Conservation (phyloP, 2,888 invertebrate species). For the Zaprionus obscuricornis region DNA sequence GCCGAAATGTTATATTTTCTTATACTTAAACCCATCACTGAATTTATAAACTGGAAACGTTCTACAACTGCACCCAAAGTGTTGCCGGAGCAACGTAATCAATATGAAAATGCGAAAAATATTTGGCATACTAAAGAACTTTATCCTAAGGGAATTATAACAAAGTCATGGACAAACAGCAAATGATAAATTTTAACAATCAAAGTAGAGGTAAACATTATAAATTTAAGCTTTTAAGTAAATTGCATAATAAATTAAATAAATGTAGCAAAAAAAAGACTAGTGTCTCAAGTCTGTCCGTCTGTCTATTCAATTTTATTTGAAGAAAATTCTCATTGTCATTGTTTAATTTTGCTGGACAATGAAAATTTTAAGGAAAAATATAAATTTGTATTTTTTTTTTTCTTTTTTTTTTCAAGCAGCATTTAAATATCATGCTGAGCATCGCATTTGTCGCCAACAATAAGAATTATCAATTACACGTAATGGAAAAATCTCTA, state of each 20-base stretch:
- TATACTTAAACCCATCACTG: conserved; percentile 84
- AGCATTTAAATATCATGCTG: conserved; percentile 17
- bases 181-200: not conserved
- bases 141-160: conserved; percentile 52
- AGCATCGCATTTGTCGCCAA: no score
- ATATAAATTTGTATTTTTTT: no score
- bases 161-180: not conserved
- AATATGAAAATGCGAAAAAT: not conserved
- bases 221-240: conserved; percentile 13
- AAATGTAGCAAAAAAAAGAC: not conserved
- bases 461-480: not conserved
- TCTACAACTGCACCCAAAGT: not conserved
- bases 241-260: conserved; percentile 7
- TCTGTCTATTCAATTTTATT: no score
- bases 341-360: no score
- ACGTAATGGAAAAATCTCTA: conserved; percentile 4
- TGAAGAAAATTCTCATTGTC: no score
- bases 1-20: conserved; percentile 90
- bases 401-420: no score
- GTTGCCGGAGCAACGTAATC: no score
- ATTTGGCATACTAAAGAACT: conserved; percentile 55
- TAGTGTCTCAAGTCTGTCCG: no score
- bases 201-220: not conserved
- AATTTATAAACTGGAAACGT: conserved; percentile 72
- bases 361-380: no score